Evolutionary conservation across 2,797 vertebrate genomes (phyloP).

Genomic region (Sphaeramia orbicularis): DNA sequence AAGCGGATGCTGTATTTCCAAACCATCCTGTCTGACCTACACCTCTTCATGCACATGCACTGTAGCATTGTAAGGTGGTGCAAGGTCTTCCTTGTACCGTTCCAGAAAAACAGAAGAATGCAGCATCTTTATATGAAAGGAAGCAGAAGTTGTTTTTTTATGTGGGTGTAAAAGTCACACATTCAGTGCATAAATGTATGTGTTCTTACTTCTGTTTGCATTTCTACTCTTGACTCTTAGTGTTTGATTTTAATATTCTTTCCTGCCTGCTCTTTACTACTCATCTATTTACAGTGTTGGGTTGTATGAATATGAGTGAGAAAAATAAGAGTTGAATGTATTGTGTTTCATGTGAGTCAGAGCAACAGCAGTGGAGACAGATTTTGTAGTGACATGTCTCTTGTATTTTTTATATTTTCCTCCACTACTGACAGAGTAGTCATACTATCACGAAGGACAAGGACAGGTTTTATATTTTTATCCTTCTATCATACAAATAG

Average conservation of each 20-base stretch:
- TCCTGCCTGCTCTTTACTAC: slow-evolving; percentile 5
- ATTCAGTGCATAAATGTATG: not conserved
- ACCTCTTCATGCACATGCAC: too few relatives aligned
- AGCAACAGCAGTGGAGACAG: not conserved
- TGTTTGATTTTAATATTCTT: slow-evolving; percentile 21
- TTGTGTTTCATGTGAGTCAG: slow-evolving; percentile 15
- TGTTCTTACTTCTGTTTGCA: not conserved
- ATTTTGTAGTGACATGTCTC: not conserved
- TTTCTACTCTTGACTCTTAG: not conserved
- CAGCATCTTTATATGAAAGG: not conserved
- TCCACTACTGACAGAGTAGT: not conserved
- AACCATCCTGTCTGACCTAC: too few relatives aligned
- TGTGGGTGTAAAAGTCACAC: not conserved
- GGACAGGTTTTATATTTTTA: too few relatives aligned
- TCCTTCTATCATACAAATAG: too few relatives aligned
- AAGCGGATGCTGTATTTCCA: too few relatives aligned
- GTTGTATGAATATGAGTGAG: not conserved
- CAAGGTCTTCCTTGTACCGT: too few relatives aligned
- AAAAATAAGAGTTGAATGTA: not conserved
- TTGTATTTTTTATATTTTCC: not conserved
- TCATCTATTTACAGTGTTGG: not conserved
- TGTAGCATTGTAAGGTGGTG: too few relatives aligned
- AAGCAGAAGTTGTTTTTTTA: not conserved
- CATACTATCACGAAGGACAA: not conserved
- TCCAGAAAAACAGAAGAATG: too few relatives aligned